A percentile compares a stretch with the other conserved stretches of the same genome.
Evolutionary conservation across 2,797 vertebrate species (phyloP).

Genomic region (Epinephelus malabaricus): DNA sequence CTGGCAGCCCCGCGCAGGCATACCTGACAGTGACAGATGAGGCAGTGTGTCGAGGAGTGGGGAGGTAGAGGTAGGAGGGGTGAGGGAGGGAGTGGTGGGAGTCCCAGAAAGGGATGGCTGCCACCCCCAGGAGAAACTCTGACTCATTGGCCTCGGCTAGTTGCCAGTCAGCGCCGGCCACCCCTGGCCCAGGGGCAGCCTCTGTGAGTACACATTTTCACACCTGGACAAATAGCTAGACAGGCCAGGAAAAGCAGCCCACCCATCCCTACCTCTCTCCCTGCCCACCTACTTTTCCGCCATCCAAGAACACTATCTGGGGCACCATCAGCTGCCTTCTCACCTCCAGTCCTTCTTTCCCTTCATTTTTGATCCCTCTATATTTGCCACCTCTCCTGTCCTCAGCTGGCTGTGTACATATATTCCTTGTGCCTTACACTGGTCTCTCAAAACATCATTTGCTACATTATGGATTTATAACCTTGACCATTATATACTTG

Average conservation of each 20-base stretch:
- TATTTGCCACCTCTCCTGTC: slow-evolving; percentile 40
- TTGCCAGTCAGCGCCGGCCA: slow-evolving; percentile 73
- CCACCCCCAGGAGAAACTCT: slow-evolving; percentile 80
- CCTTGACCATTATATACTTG: slow-evolving; percentile 51
- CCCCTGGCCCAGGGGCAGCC: slow-evolving; percentile 73
- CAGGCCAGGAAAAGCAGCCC: slow-evolving; percentile 82
- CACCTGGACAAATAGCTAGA: slow-evolving; percentile 85
- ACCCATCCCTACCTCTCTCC: slow-evolving; percentile 66
- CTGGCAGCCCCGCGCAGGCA: slow-evolving; percentile 67
- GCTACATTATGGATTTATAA: slow-evolving; percentile 43
- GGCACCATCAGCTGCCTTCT: slow-evolving; percentile 52
- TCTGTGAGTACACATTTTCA: slow-evolving; percentile 83
- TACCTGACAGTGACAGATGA: slow-evolving; percentile 84
- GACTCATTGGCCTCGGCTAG: slow-evolving; percentile 79
- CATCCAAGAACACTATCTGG: slow-evolving; percentile 63
- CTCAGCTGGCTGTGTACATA: slow-evolving; percentile 45
- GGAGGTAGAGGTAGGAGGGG: slow-evolving; percentile 49
- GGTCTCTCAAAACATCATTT: slow-evolving; percentile 40
- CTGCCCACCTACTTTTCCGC: slow-evolving; percentile 50
- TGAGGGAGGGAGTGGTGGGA: slow-evolving; percentile 53
- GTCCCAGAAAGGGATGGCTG: slow-evolving; percentile 74
- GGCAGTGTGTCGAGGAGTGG: slow-evolving; percentile 77
- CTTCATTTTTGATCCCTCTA: slow-evolving; percentile 39
- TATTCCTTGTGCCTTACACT: slow-evolving; percentile 30
- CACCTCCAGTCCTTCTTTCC: slow-evolving; percentile 31